Evolutionary conservation across 2,113 vertebrate species (phyloP).

Genomic region (Tetrax tetrax): DNA sequence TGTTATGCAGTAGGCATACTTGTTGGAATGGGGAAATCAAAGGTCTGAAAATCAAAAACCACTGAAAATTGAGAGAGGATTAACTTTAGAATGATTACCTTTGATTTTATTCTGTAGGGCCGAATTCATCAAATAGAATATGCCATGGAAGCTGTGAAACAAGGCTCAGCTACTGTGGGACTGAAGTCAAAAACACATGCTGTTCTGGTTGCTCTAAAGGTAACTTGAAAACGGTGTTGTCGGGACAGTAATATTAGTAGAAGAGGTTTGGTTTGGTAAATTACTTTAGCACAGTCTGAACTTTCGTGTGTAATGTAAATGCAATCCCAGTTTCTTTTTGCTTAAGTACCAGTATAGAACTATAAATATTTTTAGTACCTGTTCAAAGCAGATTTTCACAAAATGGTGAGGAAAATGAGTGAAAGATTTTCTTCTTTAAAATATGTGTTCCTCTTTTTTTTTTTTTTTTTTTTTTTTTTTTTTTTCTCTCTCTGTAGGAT

Average conservation of each 20-base stretch:
- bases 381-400: neutral
- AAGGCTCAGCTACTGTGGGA: conserved; percentile 96
- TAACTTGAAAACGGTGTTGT: conserved; percentile 49
- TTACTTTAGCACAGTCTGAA: neutral
- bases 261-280: neutral
- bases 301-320: neutral
- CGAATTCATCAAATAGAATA: conserved; percentile 99
- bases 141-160: conserved; percentile 98
- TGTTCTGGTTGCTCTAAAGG: conserved; percentile 95
- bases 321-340: neutral
- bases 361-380: neutral
- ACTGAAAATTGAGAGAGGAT: neutral
- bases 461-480: neutral
- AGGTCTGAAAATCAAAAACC: neutral
- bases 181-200: conserved; percentile 92
- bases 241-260: fast-evolving
- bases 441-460: neutral
- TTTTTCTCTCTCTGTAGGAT: conserved; percentile 76
- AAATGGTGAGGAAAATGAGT: neutral
- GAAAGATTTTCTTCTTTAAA: neutral
- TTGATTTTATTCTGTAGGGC: conserved; percentile 71
- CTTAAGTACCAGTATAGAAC: neutral
- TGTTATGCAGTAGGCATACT: neutral
- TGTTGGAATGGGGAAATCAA: neutral
- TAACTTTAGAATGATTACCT: neutral